Evolutionary conservation across 2,888 invertebrate genomes (phyloP), one percentile per base, ranked within the genome.

Genomic region (Caradrina clavipalpis): DNA sequence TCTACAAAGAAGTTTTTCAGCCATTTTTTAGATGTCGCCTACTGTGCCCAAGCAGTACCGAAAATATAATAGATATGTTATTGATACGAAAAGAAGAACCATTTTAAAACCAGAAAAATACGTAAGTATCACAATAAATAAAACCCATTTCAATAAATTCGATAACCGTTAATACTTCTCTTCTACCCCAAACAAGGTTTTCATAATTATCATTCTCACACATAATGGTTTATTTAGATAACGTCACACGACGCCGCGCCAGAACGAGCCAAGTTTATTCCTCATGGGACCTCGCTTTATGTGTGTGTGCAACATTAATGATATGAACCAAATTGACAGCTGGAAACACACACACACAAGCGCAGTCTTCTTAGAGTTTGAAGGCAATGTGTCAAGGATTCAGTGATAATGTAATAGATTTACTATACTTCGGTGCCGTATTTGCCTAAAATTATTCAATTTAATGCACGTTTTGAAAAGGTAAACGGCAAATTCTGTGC

Each of bases 281-380:
- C 74, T 31, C 74, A 26, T 17, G 74, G 69, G n/a, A 53, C 6
- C 15, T 62, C 49, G 53, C 63, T 58, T 63, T 67, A 70, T 76
- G 64, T 53, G 17, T 55, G 31, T 61, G 64, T 73, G 70, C 50
- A 75, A 78, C 68, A 62, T 73, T 83, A 70, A 83, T 70, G 81
- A 67, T 67, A 75, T 56, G 53, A n/a, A 22, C 55, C 68, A 81
- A 83, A 82, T 83, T 82, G 84, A 78, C 84, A 76, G 51, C 55
- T 50, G 58, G 75, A 78, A 78, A 71, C 58, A 11, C 15, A 65
- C 58, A 13, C 17, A 65, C 53, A 47, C 49, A n/a, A 11, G 26
- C 26, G 5, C 19, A n/a, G 49, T 53, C 22, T 69, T 61, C 5
- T 21, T 31, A 50, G 4, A 56, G 22, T 67, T 26, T 47, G 35